Evolutionary conservation across 2,113 vertebrate species (phyloP).

Genomic region (Tamias sibiricus): DNA sequence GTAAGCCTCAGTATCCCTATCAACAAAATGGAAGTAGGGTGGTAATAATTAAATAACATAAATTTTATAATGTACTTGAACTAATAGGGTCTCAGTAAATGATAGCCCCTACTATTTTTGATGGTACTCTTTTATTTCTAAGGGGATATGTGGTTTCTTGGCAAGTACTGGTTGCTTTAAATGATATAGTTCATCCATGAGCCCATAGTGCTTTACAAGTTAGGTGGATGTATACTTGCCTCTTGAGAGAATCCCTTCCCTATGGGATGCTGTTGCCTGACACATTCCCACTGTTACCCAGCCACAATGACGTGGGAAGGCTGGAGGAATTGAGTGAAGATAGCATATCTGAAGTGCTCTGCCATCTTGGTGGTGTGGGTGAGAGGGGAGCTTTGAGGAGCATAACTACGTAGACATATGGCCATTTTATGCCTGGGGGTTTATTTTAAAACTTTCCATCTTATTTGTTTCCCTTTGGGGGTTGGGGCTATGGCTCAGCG

Average conservation of each 20-base stretch:
- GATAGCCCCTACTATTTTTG: not conserved
- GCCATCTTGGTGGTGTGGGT: not conserved
- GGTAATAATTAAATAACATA: not conserved
- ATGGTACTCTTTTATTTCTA: not conserved
- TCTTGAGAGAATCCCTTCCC: not conserved
- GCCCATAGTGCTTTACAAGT: not conserved
- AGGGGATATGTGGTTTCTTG: slow-evolving; percentile 3
- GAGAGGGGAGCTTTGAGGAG: not conserved
- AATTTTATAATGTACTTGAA: not conserved
- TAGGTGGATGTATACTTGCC: not conserved
- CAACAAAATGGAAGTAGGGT: not conserved
- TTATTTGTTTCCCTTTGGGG: slow-evolving; percentile 27
- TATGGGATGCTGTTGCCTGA: not conserved
- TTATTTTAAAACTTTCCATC: not conserved
- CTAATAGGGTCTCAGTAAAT: not conserved
- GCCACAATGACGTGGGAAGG: not conserved
- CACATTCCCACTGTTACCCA: not conserved
- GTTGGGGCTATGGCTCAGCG: no score
- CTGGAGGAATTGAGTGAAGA: not conserved
- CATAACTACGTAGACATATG: not conserved
- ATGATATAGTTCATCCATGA: not conserved
- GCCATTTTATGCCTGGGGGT: not conserved
- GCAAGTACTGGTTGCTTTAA: not conserved
- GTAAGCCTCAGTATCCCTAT: no score
- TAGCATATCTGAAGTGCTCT: not conserved